phyloP scores from a whole-genome alignment of 2,888 invertebrate species.

The Phyto melanocephala region DNA sequence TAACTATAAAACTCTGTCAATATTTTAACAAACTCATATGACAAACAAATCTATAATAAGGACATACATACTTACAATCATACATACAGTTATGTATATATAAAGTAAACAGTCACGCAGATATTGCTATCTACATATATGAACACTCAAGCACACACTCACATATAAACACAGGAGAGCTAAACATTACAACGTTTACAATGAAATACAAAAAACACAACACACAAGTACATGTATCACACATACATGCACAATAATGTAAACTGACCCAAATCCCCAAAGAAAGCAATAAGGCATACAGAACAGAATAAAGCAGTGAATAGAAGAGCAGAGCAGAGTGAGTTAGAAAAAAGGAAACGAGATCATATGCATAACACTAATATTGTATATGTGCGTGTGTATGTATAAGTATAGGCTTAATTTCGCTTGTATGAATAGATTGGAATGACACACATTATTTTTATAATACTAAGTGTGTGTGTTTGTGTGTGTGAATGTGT shows the following conservation, averaged over 20 bases:
- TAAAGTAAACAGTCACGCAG: neutral
- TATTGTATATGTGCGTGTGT: slow-evolving; percentile 22
- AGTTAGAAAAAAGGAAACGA: neutral
- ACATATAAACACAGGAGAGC: neutral
- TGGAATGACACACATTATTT: slow-evolving; percentile 44
- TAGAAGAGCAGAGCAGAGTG: neutral
- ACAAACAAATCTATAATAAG: slow-evolving; percentile 29
- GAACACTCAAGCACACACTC: too few species aligned
- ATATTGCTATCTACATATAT: slow-evolving; percentile 13
- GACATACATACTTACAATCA: neutral
- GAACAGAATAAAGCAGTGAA: neutral
- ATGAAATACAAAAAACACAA: neutral
- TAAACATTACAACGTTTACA: neutral
- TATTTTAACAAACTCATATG: slow-evolving; percentile 38
- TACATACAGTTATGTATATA: neutral
- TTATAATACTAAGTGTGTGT: neutral
- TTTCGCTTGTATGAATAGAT: neutral
- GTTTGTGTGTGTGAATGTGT: neutral
- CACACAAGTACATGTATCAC: neutral
- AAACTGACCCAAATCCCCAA: slow-evolving; percentile 64
- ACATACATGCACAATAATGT: slow-evolving; percentile 5
- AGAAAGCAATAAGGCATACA: slow-evolving; percentile 55
- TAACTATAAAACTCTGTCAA: slow-evolving; percentile 43
- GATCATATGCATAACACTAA: slow-evolving; percentile 46
- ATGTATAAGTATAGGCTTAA: slow-evolving; percentile 1